Conservation (phyloP, 92 coral and sea anemone species). For the Scolanthus callimorphus region DNA sequence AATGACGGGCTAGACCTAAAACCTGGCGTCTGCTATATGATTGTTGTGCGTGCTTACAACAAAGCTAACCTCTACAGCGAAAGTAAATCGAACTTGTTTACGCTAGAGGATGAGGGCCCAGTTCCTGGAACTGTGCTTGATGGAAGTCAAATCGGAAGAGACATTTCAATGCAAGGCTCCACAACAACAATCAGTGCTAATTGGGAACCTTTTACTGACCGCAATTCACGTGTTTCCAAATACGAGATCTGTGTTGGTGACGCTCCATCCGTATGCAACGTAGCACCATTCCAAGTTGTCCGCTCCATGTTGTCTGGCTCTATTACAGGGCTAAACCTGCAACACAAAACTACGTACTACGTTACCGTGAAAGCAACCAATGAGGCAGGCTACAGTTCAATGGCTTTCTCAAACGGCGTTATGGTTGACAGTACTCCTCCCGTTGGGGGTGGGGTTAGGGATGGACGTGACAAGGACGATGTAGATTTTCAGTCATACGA, state of each 20-base stretch:
- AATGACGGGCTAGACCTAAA: constrained; percentile 58
- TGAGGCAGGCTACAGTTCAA: constrained; percentile 65
- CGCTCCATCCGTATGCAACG: constrained; percentile 60
- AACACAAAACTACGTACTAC: constrained; percentile 62
- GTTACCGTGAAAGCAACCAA: constrained; percentile 74
- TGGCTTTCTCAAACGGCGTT: constrained; percentile 72
- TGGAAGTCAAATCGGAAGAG: constrained; percentile 39
- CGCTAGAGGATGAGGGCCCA: constrained; percentile 51
- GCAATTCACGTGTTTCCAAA: constrained; percentile 52
- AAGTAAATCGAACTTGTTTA: constrained; percentile 69
- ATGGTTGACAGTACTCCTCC: constrained; percentile 85
- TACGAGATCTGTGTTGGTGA: constrained; percentile 90
- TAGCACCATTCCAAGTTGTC: constrained; percentile 38
- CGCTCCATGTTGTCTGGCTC: constrained; percentile 43
- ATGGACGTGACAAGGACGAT: constrained; percentile 61
- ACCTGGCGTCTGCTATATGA: constrained; percentile 68
- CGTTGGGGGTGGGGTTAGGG: constrained; percentile 58
- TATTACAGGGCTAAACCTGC: constrained; percentile 52
- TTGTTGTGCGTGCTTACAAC: constrained; percentile 81
- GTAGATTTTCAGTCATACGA: constrained; percentile 64
- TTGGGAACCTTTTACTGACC: constrained; percentile 84
- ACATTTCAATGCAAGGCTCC: constrained; percentile 70
- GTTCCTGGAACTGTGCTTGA: constrained; percentile 73
- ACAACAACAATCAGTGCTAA: constrained; percentile 59
- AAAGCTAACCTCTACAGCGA: constrained; percentile 58